These are phyloP conservation scores for Holcopasites calliopsidis DNA, from an alignment of 1,140 invertebrate genomes.

Conservation along the genomic window DNA sequence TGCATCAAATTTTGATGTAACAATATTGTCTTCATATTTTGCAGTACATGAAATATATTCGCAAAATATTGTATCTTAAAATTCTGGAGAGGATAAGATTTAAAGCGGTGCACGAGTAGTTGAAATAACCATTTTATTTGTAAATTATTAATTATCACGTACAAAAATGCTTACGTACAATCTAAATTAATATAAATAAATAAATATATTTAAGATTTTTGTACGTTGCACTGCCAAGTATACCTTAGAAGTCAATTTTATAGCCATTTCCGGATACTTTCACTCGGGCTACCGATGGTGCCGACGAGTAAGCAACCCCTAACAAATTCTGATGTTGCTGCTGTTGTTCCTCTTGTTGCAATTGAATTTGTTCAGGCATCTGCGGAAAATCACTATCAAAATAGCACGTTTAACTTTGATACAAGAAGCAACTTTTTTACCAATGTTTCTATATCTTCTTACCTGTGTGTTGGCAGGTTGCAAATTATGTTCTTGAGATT, in stretches of 20 bases:
- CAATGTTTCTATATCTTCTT: not conserved
- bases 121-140: not conserved
- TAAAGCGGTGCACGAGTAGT: not conserved
- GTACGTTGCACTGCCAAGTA: not conserved
- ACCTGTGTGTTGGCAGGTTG: constrained; percentile 41
- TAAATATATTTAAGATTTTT: constrained; percentile 8
- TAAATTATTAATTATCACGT: not conserved
- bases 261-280: constrained; percentile 71
- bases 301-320: constrained; percentile 70
- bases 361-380: constrained; percentile 58
- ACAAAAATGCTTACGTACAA: not conserved
- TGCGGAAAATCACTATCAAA: constrained; percentile 57
- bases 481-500: constrained; percentile 41
- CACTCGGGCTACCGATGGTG: constrained; percentile 68
- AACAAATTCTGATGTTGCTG: constrained; percentile 61
- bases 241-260: constrained; percentile 67
- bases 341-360: constrained; percentile 55
- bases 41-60: not conserved
- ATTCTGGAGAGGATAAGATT: not conserved
- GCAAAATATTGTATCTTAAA: not conserved
- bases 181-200: constrained; percentile 11
- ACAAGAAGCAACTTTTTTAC: not conserved
- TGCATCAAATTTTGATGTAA: not conserved
- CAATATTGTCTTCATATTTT: not conserved
- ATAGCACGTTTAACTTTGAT: constrained; percentile 30